A percentile compares a stretch with the other conserved stretches of the same genome.
Conservation (phyloP, 2,113 vertebrate species). For the Cynopterus brachyotis region DNA sequence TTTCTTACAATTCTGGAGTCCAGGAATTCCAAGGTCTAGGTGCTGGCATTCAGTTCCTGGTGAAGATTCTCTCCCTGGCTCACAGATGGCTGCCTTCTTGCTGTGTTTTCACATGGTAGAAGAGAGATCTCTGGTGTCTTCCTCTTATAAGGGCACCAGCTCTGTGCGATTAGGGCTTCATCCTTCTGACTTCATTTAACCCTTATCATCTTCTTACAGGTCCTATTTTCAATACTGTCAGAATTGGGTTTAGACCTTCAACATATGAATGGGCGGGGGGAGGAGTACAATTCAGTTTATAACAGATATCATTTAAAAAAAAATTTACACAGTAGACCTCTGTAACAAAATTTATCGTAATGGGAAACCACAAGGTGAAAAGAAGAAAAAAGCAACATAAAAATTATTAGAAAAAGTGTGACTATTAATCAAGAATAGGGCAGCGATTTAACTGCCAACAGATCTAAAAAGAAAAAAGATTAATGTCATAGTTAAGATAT, state of each 20-base stretch:
- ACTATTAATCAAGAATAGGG: slow-evolving; percentile 26
- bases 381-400: slow-evolving; percentile 10
- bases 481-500: neutral
- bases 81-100: neutral
- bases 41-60: neutral
- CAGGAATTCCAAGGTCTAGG: neutral
- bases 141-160: neutral
- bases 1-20: slow-evolving; percentile 27
- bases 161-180: neutral
- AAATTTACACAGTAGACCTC: neutral
- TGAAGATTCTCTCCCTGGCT: neutral
- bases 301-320: neutral
- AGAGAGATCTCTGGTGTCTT: neutral
- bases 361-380: neutral
- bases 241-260: neutral
- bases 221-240: neutral
- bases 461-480: slow-evolving; percentile 10
- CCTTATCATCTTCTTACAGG: neutral
- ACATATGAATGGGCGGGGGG: neutral
- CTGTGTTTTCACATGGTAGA: neutral
- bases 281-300: neutral
- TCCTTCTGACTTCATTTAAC: neutral
- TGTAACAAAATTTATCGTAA: neutral
- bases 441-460: neutral
- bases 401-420: neutral